phyloP scores from a whole-genome alignment of 2,888 invertebrate genomes.

The Acanthacorydalis orientalis region DNA sequence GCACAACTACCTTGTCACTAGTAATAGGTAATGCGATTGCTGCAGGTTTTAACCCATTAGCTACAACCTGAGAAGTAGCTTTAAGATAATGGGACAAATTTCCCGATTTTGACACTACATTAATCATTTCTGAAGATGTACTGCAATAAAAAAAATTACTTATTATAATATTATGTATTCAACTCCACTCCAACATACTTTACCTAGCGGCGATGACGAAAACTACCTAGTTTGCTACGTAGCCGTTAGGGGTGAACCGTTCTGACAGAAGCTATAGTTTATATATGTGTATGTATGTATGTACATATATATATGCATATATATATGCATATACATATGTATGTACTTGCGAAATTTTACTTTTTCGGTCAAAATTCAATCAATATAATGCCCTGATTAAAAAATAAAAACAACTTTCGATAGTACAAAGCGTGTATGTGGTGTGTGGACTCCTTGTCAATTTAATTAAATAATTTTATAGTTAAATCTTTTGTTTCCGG shows the following conservation, averaged over 20 bases:
- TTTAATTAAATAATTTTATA: too few relatives aligned
- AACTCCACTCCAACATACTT: neutral
- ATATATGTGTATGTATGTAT: too few relatives aligned
- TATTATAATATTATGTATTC: neutral
- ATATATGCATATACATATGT: too few relatives aligned
- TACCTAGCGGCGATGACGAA: neutral
- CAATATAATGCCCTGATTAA: neutral
- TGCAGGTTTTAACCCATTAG: conserved; percentile 44
- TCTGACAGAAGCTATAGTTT: neutral
- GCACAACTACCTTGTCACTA: conserved; percentile 22
- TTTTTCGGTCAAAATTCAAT: neutral
- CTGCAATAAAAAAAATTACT: neutral
- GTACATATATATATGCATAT: too few relatives aligned
- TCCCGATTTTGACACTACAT: conserved; percentile 31
- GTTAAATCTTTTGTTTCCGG: too few relatives aligned
- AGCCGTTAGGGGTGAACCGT: conserved; percentile 1
- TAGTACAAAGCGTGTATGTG: neutral
- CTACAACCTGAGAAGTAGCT: conserved; percentile 47
- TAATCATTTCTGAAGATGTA: conserved; percentile 3
- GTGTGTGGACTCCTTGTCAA: neutral
- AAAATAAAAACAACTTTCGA: neutral
- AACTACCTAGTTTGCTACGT: neutral
- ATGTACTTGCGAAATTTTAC: neutral
- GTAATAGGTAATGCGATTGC: conserved; percentile 29
- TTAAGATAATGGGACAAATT: conserved; percentile 49